Evolutionary conservation across 2,113 vertebrate genomes (phyloP).

Genomic region (Micronycteris hirsuta): DNA sequence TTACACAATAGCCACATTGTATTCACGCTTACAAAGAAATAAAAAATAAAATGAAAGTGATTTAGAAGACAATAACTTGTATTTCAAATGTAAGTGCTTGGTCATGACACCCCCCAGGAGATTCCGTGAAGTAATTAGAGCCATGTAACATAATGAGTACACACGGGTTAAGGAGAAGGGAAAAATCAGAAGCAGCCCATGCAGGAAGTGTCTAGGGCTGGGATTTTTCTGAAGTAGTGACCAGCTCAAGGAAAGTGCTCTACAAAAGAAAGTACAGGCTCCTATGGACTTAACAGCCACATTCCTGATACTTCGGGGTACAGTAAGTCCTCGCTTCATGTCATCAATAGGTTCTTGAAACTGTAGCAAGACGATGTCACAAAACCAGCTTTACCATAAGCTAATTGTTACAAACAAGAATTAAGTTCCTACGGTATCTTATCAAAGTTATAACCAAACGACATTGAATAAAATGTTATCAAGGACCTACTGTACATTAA

Average conservation of each 20-base stretch:
- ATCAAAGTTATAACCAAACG: neutral
- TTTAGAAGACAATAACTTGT: conserved; percentile 39
- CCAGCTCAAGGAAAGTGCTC: neutral
- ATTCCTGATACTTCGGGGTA: conserved; percentile 11
- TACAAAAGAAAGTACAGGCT: conserved; percentile 6
- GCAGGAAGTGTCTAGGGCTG: neutral
- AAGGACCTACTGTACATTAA: neutral
- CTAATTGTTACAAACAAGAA: neutral
- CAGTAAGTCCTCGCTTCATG: neutral
- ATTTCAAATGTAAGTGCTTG: conserved; percentile 19
- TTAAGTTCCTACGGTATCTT: neutral
- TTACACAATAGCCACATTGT: conserved; percentile 21
- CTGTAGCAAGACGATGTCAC: neutral
- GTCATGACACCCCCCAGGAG: neutral
- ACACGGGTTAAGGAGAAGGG: neutral
- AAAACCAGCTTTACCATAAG: neutral
- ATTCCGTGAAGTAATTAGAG: neutral
- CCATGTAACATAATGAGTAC: neutral
- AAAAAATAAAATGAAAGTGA: conserved; percentile 21
- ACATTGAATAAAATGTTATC: neutral
- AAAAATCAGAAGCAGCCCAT: neutral
- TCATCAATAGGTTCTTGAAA: neutral
- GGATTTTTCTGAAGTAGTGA: conserved; percentile 15
- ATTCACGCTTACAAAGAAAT: conserved; percentile 24
- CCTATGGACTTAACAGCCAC: neutral